Evolutionary conservation across 2,888 invertebrate species (phyloP).

Genomic region (Unio pictorum): DNA sequence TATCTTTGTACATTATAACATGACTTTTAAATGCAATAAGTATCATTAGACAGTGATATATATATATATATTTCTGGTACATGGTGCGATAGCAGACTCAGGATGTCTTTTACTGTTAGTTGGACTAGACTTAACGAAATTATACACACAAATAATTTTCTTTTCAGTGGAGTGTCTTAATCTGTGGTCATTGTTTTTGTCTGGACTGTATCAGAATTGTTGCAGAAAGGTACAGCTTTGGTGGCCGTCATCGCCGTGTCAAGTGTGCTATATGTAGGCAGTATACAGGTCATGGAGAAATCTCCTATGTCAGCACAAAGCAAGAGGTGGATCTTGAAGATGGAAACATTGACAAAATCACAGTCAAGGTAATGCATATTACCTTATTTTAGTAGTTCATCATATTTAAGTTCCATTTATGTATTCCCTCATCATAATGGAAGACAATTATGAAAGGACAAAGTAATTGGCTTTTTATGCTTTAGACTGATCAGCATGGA

Average conservation of each 20-base stretch:
- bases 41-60: too few species aligned
- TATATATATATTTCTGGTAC: too few species aligned
- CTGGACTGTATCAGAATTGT: conserved; percentile 75
- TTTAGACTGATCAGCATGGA: not conserved
- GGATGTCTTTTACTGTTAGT: too few species aligned
- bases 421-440: too few species aligned
- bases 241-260: conserved; percentile 45
- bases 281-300: conserved; percentile 59
- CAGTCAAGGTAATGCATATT: conserved; percentile 52
- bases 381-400: too few species aligned
- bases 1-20: too few species aligned
- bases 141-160: not conserved
- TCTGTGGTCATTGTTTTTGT: conserved; percentile 84
- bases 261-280: conserved; percentile 70
- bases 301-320: conserved; percentile 71
- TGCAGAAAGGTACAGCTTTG: conserved; percentile 54
- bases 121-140: too few species aligned
- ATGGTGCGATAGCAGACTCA: too few species aligned
- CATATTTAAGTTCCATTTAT: too few species aligned
- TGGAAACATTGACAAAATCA: conserved; percentile 35
- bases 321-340: conserved; percentile 52
- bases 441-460: too few species aligned
- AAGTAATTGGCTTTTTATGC: too few species aligned
- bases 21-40: too few species aligned
- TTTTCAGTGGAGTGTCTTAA: conserved; percentile 79